A percentile compares a stretch with the other conserved stretches of the same genome.
Evolutionary conservation across 2,113 vertebrate genomes (phyloP).

Genomic region (Asarcornis scutulata): DNA sequence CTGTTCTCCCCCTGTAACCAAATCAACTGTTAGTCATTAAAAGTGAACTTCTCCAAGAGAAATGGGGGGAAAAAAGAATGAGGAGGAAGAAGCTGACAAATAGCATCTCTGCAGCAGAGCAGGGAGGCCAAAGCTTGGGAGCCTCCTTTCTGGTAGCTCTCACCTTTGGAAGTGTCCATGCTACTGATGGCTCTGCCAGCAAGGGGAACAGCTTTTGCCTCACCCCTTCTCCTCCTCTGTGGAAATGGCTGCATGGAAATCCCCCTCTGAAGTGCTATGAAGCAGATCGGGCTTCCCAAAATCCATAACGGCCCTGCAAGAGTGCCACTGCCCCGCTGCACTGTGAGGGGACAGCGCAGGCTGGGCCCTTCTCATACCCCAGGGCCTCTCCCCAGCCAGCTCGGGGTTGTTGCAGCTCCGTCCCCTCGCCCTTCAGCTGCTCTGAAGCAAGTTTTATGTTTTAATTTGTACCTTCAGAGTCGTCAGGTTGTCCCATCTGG

Average conservation of each 20-base stretch:
- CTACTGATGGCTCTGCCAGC: neutral
- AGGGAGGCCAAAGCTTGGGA: neutral
- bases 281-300: neutral
- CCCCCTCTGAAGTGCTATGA: neutral
- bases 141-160: neutral
- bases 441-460: neutral
- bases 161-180: neutral
- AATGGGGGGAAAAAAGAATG: neutral
- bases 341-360: neutral
- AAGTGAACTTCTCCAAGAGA: neutral
- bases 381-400: neutral
- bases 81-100: neutral
- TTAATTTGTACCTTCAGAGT: neutral
- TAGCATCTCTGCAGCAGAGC: neutral
- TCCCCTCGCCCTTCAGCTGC: neutral
- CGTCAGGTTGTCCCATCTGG: neutral
- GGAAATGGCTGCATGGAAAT: neutral
- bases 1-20: neutral
- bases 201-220: neutral
- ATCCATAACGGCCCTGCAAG: rapidly evolving
- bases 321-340: rapidly evolving
- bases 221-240: neutral
- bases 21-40: conserved; percentile 38
- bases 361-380: rapidly evolving
- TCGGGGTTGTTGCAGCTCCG: neutral